A percentile compares a stretch with the other conserved stretches of the same genome.
Conservation (phyloP, 2,113 vertebrate species). For the Mormyrus lacerda region DNA sequence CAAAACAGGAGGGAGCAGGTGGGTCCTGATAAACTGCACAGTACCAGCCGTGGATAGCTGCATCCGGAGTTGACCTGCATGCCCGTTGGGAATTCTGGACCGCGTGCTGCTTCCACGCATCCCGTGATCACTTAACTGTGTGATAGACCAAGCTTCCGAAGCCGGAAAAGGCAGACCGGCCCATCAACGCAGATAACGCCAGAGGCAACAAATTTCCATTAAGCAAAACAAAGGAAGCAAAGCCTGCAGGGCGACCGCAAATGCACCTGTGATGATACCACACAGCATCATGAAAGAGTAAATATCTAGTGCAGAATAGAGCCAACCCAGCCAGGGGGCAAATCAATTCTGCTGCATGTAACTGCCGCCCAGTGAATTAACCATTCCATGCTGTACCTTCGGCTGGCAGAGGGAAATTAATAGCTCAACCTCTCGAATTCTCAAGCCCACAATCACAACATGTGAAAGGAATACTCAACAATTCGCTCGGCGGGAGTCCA, state of each 20-base stretch:
- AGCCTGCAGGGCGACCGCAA: background rate
- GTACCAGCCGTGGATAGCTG: background rate
- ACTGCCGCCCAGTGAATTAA: background rate
- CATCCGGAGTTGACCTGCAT: background rate
- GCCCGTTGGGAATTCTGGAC: background rate
- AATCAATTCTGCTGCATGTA: background rate
- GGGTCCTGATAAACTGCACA: background rate
- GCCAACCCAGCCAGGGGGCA: background rate
- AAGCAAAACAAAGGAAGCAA: background rate
- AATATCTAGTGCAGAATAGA: background rate
- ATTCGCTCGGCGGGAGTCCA: background rate
- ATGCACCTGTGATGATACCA: constrained; percentile 1
- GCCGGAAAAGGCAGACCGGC: background rate
- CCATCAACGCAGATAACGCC: background rate
- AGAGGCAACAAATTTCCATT: background rate
- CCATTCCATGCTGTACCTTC: background rate
- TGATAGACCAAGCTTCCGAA: background rate
- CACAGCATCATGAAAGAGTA: background rate
- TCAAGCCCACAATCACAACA: background rate
- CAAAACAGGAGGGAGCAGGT: background rate
- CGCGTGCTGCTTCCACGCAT: background rate
- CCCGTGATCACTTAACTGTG: constrained; percentile 2
- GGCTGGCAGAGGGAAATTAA: constrained; percentile 3
- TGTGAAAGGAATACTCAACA: constrained; percentile 5
- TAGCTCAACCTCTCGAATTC: background rate